Base-by-base conservation (phyloP, 2,797 vertebrate species). In the Euthynnus affinis region DNA sequence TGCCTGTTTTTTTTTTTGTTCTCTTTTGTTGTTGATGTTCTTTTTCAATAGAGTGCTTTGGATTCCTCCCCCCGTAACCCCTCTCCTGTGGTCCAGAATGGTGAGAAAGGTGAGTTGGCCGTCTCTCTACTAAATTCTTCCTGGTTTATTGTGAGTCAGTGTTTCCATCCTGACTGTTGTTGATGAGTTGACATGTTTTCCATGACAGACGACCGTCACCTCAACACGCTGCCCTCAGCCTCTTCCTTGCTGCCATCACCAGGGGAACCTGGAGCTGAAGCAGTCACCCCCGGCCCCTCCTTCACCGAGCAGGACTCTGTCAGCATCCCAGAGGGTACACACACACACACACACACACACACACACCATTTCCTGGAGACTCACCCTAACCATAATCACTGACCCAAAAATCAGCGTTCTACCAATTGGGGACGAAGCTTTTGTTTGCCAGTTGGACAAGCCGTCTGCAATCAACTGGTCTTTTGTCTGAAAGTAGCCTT, bases 1-100 rank as follows among this genome's bases (percentile, higher is more conserved):
- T 6, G 0, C n/a, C 18, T 14, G 0, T 63, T 32, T 25, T 4
- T 20, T 14, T 59, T 23, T 1, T 0, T 32, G 2, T 40, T n/a
- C n/a, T n/a, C n/a, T n/a, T n/a, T n/a, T 5, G 53, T 62, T 48
- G 61, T 29, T 29, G 27, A n/a, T n/a, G n/a, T n/a, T n/a, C n/a
- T n/a, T 29, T 68, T 66, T 74, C 6, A 29, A 56, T 77, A 99
- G 98, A 96, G 93, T 59, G 85, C 93, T 29, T 90, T 97, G 90
- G 98, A 99, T 58, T 96, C 98, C 13, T 97, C 98, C 12, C 97
- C 98, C 37, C 96, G 98, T 10, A 99, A 98, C 93, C 94, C 96
- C 66, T 98, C 98, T 46, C 97, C 98, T 71, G 96, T 97, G 40
- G 95, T 97, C 15, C 97, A 96, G 84, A 99, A 98, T 25, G 97